Evolutionary conservation across 23 tunicate species (phyloP).

Genomic region (Styela clava): DNA sequence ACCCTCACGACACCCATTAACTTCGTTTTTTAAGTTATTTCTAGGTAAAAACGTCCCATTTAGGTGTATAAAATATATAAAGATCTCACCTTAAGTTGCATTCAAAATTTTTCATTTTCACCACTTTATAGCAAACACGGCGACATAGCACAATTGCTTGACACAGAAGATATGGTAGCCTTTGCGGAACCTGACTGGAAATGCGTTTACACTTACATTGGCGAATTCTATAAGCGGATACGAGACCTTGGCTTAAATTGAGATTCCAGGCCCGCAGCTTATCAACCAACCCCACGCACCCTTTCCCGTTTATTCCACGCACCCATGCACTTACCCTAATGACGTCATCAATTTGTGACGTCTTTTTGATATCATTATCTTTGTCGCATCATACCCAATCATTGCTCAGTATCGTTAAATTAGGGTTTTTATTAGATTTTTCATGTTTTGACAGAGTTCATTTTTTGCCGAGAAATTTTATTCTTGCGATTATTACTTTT

Average conservation of each 20-base stretch:
- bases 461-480: not conserved
- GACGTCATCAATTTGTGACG: not conserved
- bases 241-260: conserved; percentile 54
- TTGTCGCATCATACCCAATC: not conserved
- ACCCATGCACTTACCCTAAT: not conserved
- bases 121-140: conserved; percentile 42
- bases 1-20: not conserved
- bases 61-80: no score
- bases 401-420: not conserved
- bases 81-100: no score
- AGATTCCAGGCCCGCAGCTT: conserved; percentile 4
- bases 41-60: no score
- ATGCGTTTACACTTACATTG: conserved; percentile 86
- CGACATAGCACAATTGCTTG: conserved; percentile 59
- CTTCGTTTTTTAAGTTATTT: not conserved
- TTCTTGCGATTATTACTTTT: not conserved
- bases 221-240: conserved; percentile 83
- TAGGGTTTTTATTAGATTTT: no score
- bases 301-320: not conserved
- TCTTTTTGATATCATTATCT: not conserved
- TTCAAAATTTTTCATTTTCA: not conserved
- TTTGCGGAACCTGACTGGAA: conserved; percentile 87
- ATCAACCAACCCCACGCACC: not conserved
- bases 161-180: conserved; percentile 64
- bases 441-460: not conserved